These are phyloP conservation scores for Trogon surrucura DNA, from an alignment of 2,113 vertebrate genomes.

Conservation along the genomic window DNA sequence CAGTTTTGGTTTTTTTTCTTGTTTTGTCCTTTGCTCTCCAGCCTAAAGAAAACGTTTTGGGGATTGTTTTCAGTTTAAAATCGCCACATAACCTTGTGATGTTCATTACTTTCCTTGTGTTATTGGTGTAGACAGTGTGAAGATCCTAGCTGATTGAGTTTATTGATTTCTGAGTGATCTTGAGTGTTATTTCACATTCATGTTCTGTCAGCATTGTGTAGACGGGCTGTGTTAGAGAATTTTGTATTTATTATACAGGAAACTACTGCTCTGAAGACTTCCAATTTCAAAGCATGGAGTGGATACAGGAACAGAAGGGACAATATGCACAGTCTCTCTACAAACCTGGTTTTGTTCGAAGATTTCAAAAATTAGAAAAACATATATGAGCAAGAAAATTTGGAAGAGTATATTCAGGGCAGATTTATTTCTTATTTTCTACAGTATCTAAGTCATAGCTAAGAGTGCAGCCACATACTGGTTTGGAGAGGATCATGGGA, in stretches of 20 bases:
- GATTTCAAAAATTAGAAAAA: neutral
- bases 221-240: neutral
- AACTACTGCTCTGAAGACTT: neutral
- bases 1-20: accelerated
- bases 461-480: neutral
- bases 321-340: neutral
- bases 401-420: neutral
- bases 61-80: neutral
- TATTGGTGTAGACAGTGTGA: neutral
- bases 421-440: neutral
- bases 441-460: neutral
- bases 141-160: constrained; percentile 47
- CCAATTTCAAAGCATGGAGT: neutral
- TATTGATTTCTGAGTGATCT: constrained; percentile 61
- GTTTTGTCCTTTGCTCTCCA: neutral
- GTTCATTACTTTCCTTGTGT: neutral
- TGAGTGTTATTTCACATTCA: constrained; percentile 15
- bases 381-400: neutral
- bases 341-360: neutral
- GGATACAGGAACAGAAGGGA: neutral
- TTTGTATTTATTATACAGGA: constrained; percentile 30
- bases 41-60: neutral
- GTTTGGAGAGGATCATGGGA: neutral
- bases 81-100: neutral
- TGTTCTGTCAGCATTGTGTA: neutral